These are phyloP conservation scores for Syrphus vitripennis DNA, from an alignment of 2,888 invertebrate genomes.

Conservation along the genomic window DNA sequence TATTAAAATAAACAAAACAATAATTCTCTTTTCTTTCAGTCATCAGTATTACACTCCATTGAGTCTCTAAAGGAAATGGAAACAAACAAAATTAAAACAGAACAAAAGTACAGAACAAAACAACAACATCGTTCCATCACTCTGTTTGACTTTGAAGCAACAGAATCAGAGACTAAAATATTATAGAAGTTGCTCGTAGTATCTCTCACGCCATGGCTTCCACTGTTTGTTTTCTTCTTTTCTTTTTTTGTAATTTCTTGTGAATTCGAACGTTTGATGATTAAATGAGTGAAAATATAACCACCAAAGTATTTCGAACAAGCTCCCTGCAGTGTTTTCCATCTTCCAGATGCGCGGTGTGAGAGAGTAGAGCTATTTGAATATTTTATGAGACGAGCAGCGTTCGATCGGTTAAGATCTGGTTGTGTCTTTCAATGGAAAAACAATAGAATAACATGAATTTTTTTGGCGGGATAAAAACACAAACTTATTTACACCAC, in stretches of 20 bases:
- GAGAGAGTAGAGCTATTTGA: neutral
- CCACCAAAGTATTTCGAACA: slow-evolving; percentile 59
- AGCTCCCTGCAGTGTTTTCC: slow-evolving; percentile 52
- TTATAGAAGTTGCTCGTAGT: neutral
- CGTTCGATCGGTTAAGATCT: neutral
- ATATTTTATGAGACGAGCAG: neutral
- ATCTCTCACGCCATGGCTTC: neutral
- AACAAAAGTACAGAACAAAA: neutral
- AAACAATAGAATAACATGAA: slow-evolving; percentile 37
- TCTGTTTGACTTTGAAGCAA: slow-evolving; percentile 34
- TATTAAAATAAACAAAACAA: slow-evolving; percentile 13
- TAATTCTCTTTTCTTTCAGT: neutral
- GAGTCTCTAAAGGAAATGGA: slow-evolving; percentile 19
- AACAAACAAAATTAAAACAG: neutral
- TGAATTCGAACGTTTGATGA: slow-evolving; percentile 52
- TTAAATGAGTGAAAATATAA: slow-evolving; percentile 59
- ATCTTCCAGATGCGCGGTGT: neutral
- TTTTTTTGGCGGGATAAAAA: slow-evolving; percentile 6
- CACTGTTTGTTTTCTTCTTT: slow-evolving; percentile 25
- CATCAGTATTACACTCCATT: neutral
- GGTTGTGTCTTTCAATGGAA: slow-evolving; percentile 48
- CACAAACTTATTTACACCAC: neutral
- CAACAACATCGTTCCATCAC: slow-evolving; percentile 11
- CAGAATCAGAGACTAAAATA: neutral
- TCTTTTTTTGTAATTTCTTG: neutral